Evolutionary conservation across 2,888 invertebrate genomes (phyloP).

Genomic region (Taphrorychus bicolor): DNA sequence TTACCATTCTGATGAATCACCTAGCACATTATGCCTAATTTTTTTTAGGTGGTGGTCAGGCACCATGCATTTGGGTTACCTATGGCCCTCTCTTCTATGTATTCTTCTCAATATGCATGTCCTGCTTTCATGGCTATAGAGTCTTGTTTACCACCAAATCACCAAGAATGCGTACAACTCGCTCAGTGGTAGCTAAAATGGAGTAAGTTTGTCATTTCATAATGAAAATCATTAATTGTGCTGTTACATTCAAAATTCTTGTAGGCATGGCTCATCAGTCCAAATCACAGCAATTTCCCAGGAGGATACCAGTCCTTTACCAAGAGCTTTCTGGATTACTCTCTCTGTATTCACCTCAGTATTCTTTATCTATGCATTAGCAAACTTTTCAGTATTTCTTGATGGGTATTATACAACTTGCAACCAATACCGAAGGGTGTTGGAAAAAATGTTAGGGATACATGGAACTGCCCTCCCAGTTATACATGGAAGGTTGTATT

Average conservation of each 20-base stretch:
- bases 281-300: slow-evolving; percentile 69
- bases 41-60: slow-evolving; percentile 68
- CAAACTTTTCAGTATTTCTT: slow-evolving; percentile 73
- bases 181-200: slow-evolving; percentile 53
- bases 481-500: slow-evolving; percentile 71
- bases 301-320: slow-evolving; percentile 66
- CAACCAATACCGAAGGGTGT: slow-evolving; percentile 72
- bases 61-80: slow-evolving; percentile 72
- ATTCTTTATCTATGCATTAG: slow-evolving; percentile 70
- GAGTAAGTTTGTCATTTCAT: slow-evolving; percentile 51
- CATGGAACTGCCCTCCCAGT: slow-evolving; percentile 67
- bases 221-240: background rate
- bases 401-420: slow-evolving; percentile 81
- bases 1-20: no score
- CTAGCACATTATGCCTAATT: no score
- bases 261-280: slow-evolving; percentile 74
- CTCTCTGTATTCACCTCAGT: slow-evolving; percentile 68
- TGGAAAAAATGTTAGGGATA: slow-evolving; percentile 67
- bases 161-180: slow-evolving; percentile 53
- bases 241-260: slow-evolving; percentile 19
- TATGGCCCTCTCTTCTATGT: slow-evolving; percentile 71
- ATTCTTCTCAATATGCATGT: slow-evolving; percentile 69
- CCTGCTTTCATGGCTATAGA: slow-evolving; percentile 73
- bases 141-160: slow-evolving; percentile 59
- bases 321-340: slow-evolving; percentile 73